Percentiles rank a stretch among this genome's conserved stretches.
phyloP scores from a whole-genome alignment of 2,113 vertebrate species.

The Nesospiza acunhae region DNA sequence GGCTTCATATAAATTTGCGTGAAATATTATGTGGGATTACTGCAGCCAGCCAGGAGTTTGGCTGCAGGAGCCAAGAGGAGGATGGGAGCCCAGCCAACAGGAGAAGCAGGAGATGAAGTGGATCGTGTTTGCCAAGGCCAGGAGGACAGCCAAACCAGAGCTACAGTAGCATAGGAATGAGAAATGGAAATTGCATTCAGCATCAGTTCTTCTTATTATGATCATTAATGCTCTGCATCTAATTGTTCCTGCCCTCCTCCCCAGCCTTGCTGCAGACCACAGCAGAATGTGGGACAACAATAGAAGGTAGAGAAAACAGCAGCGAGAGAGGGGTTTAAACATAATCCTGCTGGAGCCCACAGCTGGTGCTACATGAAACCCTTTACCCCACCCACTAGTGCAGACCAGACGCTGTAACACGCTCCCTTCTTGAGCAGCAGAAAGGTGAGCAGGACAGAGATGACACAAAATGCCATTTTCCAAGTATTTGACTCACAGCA shows the following conservation, averaged over 20 bases:
- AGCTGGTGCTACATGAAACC: not conserved
- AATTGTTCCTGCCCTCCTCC: not conserved
- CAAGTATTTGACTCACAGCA: not conserved
- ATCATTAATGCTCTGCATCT: not conserved
- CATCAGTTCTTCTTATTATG: not conserved
- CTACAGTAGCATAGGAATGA: constrained; percentile 52
- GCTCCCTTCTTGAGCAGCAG: not conserved
- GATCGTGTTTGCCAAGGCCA: constrained; percentile 57
- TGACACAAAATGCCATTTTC: not conserved
- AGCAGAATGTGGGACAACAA: not conserved
- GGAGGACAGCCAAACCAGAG: constrained; percentile 65
- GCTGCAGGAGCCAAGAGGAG: constrained; percentile 63
- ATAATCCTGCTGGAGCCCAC: not conserved
- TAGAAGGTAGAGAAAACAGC: not conserved
- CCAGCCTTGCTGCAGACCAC: not conserved
- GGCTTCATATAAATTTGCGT: constrained; percentile 73
- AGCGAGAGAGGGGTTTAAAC: not conserved
- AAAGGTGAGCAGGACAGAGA: not conserved
- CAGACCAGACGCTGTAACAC: not conserved
- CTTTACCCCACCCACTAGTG: not conserved
- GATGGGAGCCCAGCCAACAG: constrained; percentile 68
- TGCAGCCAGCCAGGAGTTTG: constrained; percentile 63
- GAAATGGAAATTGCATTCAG: constrained; percentile 19
- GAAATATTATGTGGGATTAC: constrained; percentile 79
- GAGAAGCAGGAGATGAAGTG: constrained; percentile 72